phyloP scores from a whole-genome alignment of 2,888 invertebrate species.

The Mimachlamys varia region DNA sequence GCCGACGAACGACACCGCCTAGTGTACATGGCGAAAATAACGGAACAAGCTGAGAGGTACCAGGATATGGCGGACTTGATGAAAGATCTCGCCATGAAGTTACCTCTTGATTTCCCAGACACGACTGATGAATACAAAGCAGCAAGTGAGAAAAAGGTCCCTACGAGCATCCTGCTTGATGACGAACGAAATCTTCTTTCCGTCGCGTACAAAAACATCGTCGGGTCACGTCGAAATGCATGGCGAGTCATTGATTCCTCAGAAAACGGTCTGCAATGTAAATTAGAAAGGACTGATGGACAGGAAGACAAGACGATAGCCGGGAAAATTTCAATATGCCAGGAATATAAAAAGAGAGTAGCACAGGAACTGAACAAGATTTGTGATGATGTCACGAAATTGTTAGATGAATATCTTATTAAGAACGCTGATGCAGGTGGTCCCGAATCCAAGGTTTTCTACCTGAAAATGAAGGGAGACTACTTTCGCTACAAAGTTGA shows the following conservation, averaged over 20 bases:
- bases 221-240: constrained; percentile 97
- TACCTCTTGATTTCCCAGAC: neutral
- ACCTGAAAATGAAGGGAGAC: constrained; percentile 99
- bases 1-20: constrained; percentile 88
- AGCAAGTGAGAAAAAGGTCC: constrained; percentile 93
- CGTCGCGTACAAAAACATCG: constrained; percentile 99
- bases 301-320: constrained; percentile 57
- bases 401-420: constrained; percentile 99
- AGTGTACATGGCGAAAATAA: constrained; percentile 99
- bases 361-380: constrained; percentile 99
- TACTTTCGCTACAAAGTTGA: constrained; percentile 99
- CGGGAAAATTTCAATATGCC: constrained; percentile 96
- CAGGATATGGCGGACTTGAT: constrained; percentile 99
- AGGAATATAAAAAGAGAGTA: constrained; percentile 99
- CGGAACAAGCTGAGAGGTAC: constrained; percentile 98
- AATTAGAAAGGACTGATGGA: neutral
- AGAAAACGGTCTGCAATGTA: neutral
- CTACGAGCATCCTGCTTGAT: constrained; percentile 88
- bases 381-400: constrained; percentile 98
- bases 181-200: constrained; percentile 99
- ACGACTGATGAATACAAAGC: constrained; percentile 77
- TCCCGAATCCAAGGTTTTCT: constrained; percentile 94
- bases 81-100: constrained; percentile 97
- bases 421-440: constrained; percentile 98
- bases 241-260: constrained; percentile 98